Evolutionary conservation across 2,113 vertebrate genomes (phyloP), one percentile per base, ranked within the genome.

Genomic region (Chelonoidis abingdonii): DNA sequence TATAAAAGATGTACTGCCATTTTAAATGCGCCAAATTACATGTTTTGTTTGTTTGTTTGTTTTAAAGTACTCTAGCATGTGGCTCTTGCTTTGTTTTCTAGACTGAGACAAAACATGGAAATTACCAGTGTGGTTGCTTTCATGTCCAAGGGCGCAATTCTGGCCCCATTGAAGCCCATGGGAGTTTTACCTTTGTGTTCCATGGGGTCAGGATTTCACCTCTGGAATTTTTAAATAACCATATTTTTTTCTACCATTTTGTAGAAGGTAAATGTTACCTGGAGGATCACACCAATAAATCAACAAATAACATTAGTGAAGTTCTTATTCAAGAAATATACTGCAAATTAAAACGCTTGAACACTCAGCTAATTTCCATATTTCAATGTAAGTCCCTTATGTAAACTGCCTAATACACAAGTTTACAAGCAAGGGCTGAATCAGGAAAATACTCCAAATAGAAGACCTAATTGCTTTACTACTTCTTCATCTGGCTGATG

Each of bases 41-140:
- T 12, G 86, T 78, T 53, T 0, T 3, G 0, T 10, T 87, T 1
- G 0, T 57, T 49, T 90, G 41, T 85, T 90, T 87, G 59, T 62
- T 79, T 87, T 90, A 83, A 54, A 94, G 76, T 91, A 88, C 17
- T 17, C 31, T 65, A 79, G 57, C 44, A 78, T 80, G 78, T 76
- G 92, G 38, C 6, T 92, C 17, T 52, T 59, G 47, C 41, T 84
- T 47, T 56, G 80, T 50, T 59, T 87, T 89, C 92, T 27, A 92
- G 83, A 86, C 92, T 83, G 76, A 49, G 80, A 41, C 10, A 56
- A 49, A 72, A 72, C 84, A 76, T 49, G n/a, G n/a, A 31, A 65
- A 27, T 88, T 87, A 24, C 35, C 62, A 50, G 75, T 85, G 38
- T 78, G 53, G 50, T 12, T 84, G 24, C 31, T 93, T 95, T 91